phyloP scores from a whole-genome alignment of 1,140 invertebrate genomes.

The Ceratitis capitata region DNA sequence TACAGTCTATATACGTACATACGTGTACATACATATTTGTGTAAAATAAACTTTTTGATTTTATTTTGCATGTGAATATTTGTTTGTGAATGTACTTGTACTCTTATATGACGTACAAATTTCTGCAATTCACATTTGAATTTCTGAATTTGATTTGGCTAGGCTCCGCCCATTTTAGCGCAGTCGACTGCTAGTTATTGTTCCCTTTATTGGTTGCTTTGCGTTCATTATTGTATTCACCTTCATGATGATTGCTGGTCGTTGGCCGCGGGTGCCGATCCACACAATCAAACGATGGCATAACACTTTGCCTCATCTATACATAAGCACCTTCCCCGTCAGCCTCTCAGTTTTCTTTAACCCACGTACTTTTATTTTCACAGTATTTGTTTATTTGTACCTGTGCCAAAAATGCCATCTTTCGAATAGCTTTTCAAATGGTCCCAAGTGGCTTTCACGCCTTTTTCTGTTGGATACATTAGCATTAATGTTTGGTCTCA shows the following conservation, averaged over 20 bases:
- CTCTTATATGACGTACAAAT: no score
- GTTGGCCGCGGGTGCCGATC: neutral
- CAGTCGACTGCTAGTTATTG: neutral
- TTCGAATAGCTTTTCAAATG: conserved; percentile 23
- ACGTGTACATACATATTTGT: neutral
- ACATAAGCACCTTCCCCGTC: neutral
- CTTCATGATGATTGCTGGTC: neutral
- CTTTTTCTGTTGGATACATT: neutral
- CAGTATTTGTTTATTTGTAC: neutral
- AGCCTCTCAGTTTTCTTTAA: neutral
- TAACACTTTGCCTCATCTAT: neutral
- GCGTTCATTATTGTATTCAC: neutral
- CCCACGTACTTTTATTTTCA: neutral
- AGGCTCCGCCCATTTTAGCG: conserved; percentile 2
- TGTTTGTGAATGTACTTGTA: no score
- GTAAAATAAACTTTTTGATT: no score
- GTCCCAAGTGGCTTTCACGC: neutral
- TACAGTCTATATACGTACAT: neutral
- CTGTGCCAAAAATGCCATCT: conserved; percentile 33
- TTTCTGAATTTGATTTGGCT: conserved; percentile 18
- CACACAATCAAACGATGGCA: neutral
- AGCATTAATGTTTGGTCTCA: no score
- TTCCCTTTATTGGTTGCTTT: neutral
- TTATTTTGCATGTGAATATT: no score
- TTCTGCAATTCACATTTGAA: neutral